Evolutionary conservation across 2,888 invertebrate species (phyloP), one percentile per base, ranked within the genome.

Genomic region (Ornithoptera alexandrae): DNA sequence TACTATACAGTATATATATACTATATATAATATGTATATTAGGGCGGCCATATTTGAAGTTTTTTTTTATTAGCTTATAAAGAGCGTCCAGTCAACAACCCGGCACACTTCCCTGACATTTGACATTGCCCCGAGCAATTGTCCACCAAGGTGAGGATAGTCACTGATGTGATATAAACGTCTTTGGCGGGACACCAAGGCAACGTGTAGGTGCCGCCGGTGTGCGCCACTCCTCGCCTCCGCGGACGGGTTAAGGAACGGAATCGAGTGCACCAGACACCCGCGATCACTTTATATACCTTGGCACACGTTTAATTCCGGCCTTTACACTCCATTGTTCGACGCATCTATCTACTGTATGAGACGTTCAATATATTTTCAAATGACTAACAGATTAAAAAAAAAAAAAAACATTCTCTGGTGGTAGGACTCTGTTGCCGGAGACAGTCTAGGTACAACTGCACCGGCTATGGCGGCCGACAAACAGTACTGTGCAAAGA

Each of bases 141-240:
- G 77, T 74, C 72, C 72, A 63, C 72, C 79, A 79, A 79, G 79
- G 79, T 76, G 73, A 78, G 76, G 74, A 76, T 74, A 74, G 76
- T 76, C 77, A 75, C 73, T 74, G 74, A 72, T 67, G 75, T 64
- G 71, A 70, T 72, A 74, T 73, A 72, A 75, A 75, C 72, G 72
- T 74, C 75, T 74, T 76, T 79, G 77, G 78, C 78, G 72, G 18
- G 18, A 61, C 50, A 73, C 76, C 77, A 77, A 78, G 57, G 62
- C 66, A 66, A 70, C 59, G 65, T 71, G 61, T 67, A 67, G 22
- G 22, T 22, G 22, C 22, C 22, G 68, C 42, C 65, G 56, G 66
- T 64, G 57, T 59, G 61, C 57, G 42, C 58, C 22, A 62, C 58
- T 58, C 57, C 7, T 39, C 46, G 62, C 58, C 62, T 68, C 58